Conservation (phyloP, 1,140 invertebrate genomes). For the Orussus abietinus region DNA sequence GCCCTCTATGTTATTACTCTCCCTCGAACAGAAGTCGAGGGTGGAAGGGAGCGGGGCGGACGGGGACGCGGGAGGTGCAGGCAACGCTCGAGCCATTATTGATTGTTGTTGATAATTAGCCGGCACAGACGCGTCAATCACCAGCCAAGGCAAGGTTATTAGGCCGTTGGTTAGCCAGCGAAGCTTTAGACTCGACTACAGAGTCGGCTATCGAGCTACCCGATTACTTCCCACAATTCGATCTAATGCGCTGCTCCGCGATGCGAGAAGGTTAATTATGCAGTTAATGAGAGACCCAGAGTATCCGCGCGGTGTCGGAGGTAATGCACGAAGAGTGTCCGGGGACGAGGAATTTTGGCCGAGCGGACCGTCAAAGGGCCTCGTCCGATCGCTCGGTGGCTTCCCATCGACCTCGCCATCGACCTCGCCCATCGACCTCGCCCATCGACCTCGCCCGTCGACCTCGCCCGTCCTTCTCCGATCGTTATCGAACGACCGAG, state of each 20-base stretch:
- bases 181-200: conserved; percentile 24
- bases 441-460: too few relatives aligned
- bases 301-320: conserved; percentile 15
- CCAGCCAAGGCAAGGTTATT: conserved; percentile 46
- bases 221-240: conserved; percentile 50
- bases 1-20: too few relatives aligned
- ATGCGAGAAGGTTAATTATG: conserved; percentile 50
- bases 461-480: too few relatives aligned
- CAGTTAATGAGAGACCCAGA: conserved; percentile 47
- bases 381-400: too few relatives aligned
- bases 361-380: too few relatives aligned
- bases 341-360: too few relatives aligned
- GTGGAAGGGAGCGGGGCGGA: conserved; percentile 6
- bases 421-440: too few relatives aligned
- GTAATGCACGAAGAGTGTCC: too few relatives aligned
- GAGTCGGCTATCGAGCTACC: conserved; percentile 40
- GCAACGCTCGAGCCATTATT: conserved; percentile 33
- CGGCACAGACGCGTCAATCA: conserved; percentile 49
- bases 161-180: conserved; percentile 44
- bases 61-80: conserved; percentile 10
- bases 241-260: conserved; percentile 44
- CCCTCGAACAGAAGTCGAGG: conserved; percentile 14
- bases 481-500: too few relatives aligned
- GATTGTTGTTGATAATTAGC: conserved; percentile 54
- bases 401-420: too few relatives aligned